Evolutionary conservation across 2,113 vertebrate genomes (phyloP).

Genomic region (Pterocles orientalis): DNA sequence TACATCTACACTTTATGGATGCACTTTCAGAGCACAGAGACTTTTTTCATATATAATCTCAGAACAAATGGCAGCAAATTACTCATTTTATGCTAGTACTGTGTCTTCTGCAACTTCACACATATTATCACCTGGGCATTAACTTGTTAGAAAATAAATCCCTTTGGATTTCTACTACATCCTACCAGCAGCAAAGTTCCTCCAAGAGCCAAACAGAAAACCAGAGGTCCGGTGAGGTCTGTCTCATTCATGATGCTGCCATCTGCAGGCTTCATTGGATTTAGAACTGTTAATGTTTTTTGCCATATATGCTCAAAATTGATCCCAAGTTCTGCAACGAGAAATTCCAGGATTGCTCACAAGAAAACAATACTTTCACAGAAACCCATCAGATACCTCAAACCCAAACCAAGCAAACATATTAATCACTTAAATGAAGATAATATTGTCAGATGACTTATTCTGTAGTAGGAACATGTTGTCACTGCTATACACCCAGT

Average conservation of each 20-base stretch:
- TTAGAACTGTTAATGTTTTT: conserved; percentile 89
- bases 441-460: neutral
- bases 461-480: neutral
- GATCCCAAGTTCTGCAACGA: conserved; percentile 86
- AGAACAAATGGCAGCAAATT: neutral
- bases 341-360: neutral
- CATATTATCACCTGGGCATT: neutral
- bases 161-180: neutral
- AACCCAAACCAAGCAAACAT: neutral
- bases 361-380: neutral
- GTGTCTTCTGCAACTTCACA: neutral
- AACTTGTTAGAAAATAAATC: neutral
- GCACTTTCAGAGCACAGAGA: neutral
- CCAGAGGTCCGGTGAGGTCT: conserved; percentile 83
- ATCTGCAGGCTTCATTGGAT: conserved; percentile 88
- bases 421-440: neutral
- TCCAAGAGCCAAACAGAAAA: conserved; percentile 86
- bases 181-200: conserved; percentile 84
- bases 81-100: neutral
- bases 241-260: conserved; percentile 93
- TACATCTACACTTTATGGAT: neutral
- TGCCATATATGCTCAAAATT: conserved; percentile 93
- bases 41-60: neutral
- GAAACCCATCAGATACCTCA: neutral
- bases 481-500: neutral